Evolutionary conservation across 2,888 invertebrate species (phyloP).

Genomic region (Apantesis nais): DNA sequence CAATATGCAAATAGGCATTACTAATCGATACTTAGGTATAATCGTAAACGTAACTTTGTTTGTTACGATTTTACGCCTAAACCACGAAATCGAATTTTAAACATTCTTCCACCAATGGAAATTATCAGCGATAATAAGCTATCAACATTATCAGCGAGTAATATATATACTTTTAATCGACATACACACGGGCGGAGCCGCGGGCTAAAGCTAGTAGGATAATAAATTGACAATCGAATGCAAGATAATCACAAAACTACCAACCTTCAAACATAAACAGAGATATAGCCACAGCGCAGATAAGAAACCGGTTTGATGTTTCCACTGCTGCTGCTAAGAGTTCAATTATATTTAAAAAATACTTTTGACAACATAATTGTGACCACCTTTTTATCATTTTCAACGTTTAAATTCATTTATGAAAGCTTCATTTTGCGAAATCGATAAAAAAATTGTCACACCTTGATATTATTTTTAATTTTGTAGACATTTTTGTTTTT

Average conservation of each 20-base stretch:
- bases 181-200: no score
- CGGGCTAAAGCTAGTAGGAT: background rate
- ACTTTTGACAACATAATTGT: conserved; percentile 48
- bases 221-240: background rate
- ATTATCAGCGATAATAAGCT: no score
- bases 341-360: conserved; percentile 33
- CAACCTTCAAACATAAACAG: background rate
- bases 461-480: conserved; percentile 49
- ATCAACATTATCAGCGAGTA: no score
- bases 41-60: no score
- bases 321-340: conserved; percentile 25
- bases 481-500: conserved; percentile 26
- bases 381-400: conserved; percentile 15
- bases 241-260: background rate
- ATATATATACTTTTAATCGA: no score
- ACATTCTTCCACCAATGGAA: no score
- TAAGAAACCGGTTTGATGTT: conserved; percentile 28
- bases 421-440: conserved; percentile 35
- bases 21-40: background rate
- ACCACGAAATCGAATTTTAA: no score
- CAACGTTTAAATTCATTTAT: conserved; percentile 17
- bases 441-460: conserved; percentile 37
- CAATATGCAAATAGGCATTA: background rate
- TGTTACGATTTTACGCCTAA: no score
- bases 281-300: background rate